Evolutionary conservation across 2,797 vertebrate species (phyloP).

Genomic region (Meriones psammophilus): DNA sequence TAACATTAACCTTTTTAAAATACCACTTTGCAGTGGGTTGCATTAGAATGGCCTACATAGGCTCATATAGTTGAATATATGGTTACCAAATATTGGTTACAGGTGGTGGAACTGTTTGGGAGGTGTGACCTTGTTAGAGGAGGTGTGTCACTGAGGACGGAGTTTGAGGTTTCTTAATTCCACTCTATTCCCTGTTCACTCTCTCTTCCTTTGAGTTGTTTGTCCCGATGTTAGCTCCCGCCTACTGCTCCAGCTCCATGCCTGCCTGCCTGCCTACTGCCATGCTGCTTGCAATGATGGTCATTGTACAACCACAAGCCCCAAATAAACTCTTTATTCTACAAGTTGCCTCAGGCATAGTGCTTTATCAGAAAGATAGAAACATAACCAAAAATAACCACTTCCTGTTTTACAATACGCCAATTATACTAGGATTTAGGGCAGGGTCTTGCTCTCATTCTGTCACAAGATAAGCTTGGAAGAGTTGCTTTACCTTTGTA

Average conservation of each 20-base stretch:
- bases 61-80: background rate
- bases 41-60: background rate
- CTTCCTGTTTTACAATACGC: constrained; percentile 13
- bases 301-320: background rate
- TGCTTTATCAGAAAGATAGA: background rate
- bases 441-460: background rate
- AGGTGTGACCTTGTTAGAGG: background rate
- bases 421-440: background rate
- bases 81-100: no score
- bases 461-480: background rate
- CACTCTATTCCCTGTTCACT: background rate
- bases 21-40: background rate
- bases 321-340: background rate
- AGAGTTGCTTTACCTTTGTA: background rate
- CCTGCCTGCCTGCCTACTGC: background rate
- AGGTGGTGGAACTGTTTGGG: background rate
- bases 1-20: constrained; percentile 12
- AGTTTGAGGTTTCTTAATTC: background rate
- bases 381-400: background rate
- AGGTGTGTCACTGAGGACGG: background rate
- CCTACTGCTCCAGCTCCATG: no score
- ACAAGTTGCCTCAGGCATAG: background rate
- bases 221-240: no score
- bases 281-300: background rate
- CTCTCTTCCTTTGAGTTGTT: background rate